These are phyloP conservation scores for Nixonia krombeini DNA, from an alignment of 1,140 invertebrate genomes.

Conservation along the genomic window DNA sequence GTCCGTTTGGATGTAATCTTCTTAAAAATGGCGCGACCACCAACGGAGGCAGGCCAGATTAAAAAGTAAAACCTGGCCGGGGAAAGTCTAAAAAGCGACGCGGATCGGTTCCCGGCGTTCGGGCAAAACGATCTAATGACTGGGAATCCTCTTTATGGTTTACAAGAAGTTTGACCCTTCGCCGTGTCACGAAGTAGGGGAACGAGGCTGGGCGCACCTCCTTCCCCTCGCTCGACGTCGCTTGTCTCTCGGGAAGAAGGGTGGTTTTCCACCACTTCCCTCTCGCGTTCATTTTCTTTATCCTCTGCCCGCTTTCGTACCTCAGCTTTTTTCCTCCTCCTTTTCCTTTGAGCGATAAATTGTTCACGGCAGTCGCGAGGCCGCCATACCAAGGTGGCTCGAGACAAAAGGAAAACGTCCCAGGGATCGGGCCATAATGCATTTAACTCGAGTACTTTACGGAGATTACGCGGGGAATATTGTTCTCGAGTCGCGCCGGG, in stretches of 20 bases:
- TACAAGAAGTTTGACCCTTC: slow-evolving; percentile 69
- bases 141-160: slow-evolving; percentile 72
- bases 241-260: slow-evolving; percentile 51
- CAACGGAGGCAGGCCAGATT: slow-evolving; percentile 38
- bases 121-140: slow-evolving; percentile 69
- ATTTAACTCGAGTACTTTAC: slow-evolving; percentile 67
- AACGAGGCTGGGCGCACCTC: slow-evolving; percentile 30
- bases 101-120: slow-evolving; percentile 45
- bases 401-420: slow-evolving; percentile 68
- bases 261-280: slow-evolving; percentile 32
- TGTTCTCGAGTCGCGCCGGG: slow-evolving; percentile 47
- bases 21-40: slow-evolving; percentile 40
- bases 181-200: slow-evolving; percentile 10
- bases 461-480: slow-evolving; percentile 65
- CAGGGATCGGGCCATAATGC: slow-evolving; percentile 61
- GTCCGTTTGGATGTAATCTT: slow-evolving; percentile 41
- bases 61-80: slow-evolving; percentile 42
- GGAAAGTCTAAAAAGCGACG: slow-evolving; percentile 43
- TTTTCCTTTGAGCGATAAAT: slow-evolving; percentile 61
- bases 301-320: slow-evolving; percentile 23
- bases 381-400: slow-evolving; percentile 57
- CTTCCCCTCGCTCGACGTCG: slow-evolving; percentile 54
- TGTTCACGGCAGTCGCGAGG: slow-evolving; percentile 54
- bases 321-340: slow-evolving; percentile 24
- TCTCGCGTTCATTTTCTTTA: slow-evolving; percentile 17